Percentiles rank a stretch among this genome's conserved stretches.
Evolutionary conservation across 2,113 vertebrate species (phyloP).

Genomic region (Patagioenas fasciata): DNA sequence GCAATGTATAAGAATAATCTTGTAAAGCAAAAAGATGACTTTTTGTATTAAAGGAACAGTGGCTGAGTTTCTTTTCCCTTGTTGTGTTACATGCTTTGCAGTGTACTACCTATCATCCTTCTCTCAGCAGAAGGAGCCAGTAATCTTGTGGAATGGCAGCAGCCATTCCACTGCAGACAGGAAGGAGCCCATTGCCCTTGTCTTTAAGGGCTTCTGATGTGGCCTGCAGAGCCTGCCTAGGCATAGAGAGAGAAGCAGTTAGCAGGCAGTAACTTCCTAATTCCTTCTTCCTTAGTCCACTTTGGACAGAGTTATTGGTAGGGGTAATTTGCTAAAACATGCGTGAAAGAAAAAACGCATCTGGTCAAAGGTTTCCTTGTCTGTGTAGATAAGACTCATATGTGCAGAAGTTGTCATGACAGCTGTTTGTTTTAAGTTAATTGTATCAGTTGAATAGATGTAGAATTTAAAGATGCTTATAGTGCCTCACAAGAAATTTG

Average conservation of each 20-base stretch:
- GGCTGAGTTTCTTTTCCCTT: neutral
- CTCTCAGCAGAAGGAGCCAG: neutral
- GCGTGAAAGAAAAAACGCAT: accelerated
- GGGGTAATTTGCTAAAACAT: accelerated
- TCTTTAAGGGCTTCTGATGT: neutral
- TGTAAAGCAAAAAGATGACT: neutral
- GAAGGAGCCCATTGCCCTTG: neutral
- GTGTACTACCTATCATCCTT: neutral
- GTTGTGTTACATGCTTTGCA: neutral
- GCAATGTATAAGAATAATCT: too few relatives aligned
- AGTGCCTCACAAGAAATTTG: neutral
- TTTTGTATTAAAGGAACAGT: neutral
- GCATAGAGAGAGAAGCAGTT: neutral
- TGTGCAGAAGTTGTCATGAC: neutral
- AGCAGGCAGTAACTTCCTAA: neutral
- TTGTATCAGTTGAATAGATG: neutral
- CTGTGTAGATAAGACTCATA: neutral
- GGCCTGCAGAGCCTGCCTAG: neutral
- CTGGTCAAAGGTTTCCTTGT: neutral
- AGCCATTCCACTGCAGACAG: neutral
- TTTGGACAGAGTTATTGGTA: neutral
- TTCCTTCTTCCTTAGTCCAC: neutral
- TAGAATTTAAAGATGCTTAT: neutral
- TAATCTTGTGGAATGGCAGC: neutral
- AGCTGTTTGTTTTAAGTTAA: neutral